Evolutionary conservation across 2,888 invertebrate genomes (phyloP).

Genomic region (Fabriciana adippe): DNA sequence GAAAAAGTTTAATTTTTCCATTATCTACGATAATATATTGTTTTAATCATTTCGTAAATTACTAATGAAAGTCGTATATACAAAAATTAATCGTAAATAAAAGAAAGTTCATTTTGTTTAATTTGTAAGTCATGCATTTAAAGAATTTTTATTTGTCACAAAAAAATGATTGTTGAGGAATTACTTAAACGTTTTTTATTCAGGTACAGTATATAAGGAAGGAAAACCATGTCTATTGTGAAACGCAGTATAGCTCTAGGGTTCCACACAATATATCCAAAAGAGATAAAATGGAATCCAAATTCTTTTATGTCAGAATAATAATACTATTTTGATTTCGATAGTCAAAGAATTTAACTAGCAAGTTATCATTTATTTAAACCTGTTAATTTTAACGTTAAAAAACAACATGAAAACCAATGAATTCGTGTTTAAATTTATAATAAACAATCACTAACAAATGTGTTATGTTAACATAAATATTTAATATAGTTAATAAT

Average conservation of each 20-base stretch:
- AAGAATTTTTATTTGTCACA: background rate
- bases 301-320: too few relatives aligned
- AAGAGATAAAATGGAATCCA: background rate
- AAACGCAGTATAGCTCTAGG: background rate
- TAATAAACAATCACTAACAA: too few relatives aligned
- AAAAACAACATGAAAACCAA: background rate
- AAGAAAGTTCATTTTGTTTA: background rate
- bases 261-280: background rate
- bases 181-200: slow-evolving; percentile 1
- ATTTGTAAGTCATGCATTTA: background rate
- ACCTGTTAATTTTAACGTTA: background rate
- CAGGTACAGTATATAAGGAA: slow-evolving; percentile 3
- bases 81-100: background rate
- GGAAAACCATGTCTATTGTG: slow-evolving; percentile 9
- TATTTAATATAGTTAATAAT: too few relatives aligned
- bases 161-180: background rate
- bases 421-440: background rate
- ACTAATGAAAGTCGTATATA: too few relatives aligned
- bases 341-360: too few relatives aligned
- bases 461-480: too few relatives aligned
- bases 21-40: too few relatives aligned
- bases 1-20: too few relatives aligned
- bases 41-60: too few relatives aligned
- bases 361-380: too few relatives aligned
- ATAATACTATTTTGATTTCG: background rate